Evolutionary conservation across 2,113 vertebrate genomes (phyloP), one percentile per base, ranked within the genome.

Genomic region (Anolis sagrei): DNA sequence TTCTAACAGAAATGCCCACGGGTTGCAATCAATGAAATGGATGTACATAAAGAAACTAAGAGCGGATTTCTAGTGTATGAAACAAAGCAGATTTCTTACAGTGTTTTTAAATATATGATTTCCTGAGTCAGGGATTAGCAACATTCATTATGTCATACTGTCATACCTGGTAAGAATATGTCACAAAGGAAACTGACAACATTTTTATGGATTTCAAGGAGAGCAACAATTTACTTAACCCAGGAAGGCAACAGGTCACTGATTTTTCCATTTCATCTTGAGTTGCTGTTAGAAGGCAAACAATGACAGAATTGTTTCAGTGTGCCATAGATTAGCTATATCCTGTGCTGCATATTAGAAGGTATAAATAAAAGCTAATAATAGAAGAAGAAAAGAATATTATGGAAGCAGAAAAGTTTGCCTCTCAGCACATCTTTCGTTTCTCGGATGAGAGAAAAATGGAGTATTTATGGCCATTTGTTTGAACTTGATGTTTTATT

Each of bases 211-310:
- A 78, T 80, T 87, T 91, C 81, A 49, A 89, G 72, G 27, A 89
- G 91, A 89, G 68, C 64, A 87, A 92, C 76, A 85, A 83, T 89
- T 89, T 89, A 11, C 36, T 86, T 87, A 86, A 87, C 86, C 88
- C 83, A 91, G 79, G 44, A n/a, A 91, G 90, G 91, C 92, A 93
- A 84, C 88, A 93, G 84, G 81, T 88, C 86, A 92, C 64, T 51
- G 39, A 27, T 61, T 84, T 69, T 75, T 3, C 62, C 85, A 87
- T 91, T 92, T 78, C 76, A 54, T 74, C 32, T 89, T 81, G 81
- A 25, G 84, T 88, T 90, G 2, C 3, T 34, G 19, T 51, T 87
- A 4, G 58, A 29, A 64, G 82, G 82, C 85, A 89, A 89, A 86
- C 23, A 74, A 23, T 32, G 81, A 66, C 9, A 78, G 64, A 49